A percentile compares a stretch with the other conserved stretches of the same genome.
These are phyloP conservation scores for Harpalus rubripes DNA, from an alignment of 2,888 invertebrate genomes.

Conservation along the genomic window DNA sequence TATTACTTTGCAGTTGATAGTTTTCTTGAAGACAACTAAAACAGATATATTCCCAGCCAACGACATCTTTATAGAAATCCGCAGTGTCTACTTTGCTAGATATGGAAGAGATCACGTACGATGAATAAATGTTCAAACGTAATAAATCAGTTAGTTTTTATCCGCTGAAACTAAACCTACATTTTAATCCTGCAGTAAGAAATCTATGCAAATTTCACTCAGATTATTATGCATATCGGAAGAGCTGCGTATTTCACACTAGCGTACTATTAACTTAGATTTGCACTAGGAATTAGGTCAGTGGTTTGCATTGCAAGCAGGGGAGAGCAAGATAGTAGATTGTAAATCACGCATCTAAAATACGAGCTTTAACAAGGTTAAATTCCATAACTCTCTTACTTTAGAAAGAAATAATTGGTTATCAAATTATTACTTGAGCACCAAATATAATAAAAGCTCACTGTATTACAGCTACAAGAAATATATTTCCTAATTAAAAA, in stretches of 20 bases:
- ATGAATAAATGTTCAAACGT: conserved; percentile 48
- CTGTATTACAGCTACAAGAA: too few relatives aligned
- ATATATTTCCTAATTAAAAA: too few relatives aligned
- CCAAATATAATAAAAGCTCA: too few relatives aligned
- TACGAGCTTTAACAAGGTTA: too few relatives aligned
- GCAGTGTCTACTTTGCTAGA: conserved; percentile 34
- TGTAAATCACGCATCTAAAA: too few relatives aligned
- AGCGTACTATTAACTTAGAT: not conserved
- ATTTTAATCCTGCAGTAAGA: conserved; percentile 42
- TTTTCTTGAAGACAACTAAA: conserved; percentile 24
- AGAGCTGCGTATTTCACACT: conserved; percentile 14
- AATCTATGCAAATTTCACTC: conserved; percentile 34
- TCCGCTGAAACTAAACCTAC: conserved; percentile 27
- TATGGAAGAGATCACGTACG: conserved; percentile 26
- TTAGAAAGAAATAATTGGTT: too few relatives aligned
- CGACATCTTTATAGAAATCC: conserved; percentile 43
- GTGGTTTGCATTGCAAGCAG: not conserved
- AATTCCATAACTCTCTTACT: too few relatives aligned
- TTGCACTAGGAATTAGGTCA: not conserved
- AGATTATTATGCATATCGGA: conserved; percentile 38
- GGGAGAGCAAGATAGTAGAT: not conserved
- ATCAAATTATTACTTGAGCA: too few relatives aligned
- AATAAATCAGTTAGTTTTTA: conserved; percentile 37
- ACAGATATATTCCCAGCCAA: conserved; percentile 22
- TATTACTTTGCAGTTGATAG: too few relatives aligned